Conservation (phyloP, 30 jellyfish, hydroid and myxozoan species). For the Aurelia aurita complex sp. Pacific region DNA sequence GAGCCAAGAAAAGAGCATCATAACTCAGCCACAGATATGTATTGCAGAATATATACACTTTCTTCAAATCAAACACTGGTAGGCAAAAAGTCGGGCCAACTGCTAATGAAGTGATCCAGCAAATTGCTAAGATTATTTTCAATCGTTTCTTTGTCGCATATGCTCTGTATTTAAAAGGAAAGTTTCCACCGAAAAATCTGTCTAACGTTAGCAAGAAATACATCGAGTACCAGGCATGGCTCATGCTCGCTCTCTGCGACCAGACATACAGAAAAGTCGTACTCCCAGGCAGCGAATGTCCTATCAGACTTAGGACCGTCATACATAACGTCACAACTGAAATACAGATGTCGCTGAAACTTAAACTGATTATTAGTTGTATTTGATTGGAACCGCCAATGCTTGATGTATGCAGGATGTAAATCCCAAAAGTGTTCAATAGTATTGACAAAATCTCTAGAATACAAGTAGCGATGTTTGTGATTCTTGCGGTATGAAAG, state of each 20-base stretch:
- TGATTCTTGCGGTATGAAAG: too few relatives aligned
- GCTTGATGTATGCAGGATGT: not conserved
- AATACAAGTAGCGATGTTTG: too few relatives aligned
- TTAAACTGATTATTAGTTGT: not conserved
- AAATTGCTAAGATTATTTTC: not conserved
- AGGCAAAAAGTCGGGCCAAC: not conserved
- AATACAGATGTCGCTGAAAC: not conserved
- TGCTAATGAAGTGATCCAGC: not conserved
- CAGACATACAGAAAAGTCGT: not conserved
- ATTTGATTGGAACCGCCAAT: not conserved
- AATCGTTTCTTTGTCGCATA: not conserved
- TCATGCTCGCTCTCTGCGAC: slow-evolving; percentile 1
- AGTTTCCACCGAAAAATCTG: not conserved
- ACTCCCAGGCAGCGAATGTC: not conserved
- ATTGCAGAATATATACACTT: not conserved
- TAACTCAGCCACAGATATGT: not conserved
- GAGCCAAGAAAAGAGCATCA: not conserved
- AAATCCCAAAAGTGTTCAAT: not conserved
- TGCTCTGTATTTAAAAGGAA: slow-evolving; percentile 5
- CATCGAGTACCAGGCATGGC: slow-evolving; percentile 1
- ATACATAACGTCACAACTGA: not conserved
- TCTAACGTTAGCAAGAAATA: not conserved
- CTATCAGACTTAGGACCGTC: not conserved
- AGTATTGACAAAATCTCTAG: not conserved
- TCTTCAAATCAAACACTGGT: not conserved